Evolutionary conservation across 1,140 invertebrate genomes (phyloP), one percentile per base, ranked within the genome.

Genomic region (Venustaconcha ellipsiformis): DNA sequence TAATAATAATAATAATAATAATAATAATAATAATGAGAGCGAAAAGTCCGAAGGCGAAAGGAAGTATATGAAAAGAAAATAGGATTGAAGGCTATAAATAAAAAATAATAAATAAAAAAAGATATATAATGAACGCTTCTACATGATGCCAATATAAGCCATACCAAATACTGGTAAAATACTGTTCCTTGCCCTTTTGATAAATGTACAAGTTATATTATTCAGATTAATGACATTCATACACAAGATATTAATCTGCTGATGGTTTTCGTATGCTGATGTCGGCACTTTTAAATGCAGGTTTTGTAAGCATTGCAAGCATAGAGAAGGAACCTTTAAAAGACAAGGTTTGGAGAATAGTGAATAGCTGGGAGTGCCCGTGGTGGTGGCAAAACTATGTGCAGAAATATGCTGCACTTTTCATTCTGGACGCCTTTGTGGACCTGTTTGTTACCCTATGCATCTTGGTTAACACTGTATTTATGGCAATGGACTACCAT

Each of bases 291-390:
- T 48, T 6, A 48, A 6, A 6, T 48, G 4, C 37, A 48, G 37
- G 37, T 48, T 48, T 48, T 48, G 75, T 63, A 60, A 77, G 75
- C 64, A 56, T 77, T 14, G 72, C 63, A n/a, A 77, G 75, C 37
- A 69, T 63, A 30, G 78, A 84, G 30, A 85, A 86, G 62, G 82
- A 83, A 67, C 80, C 81, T 12, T 78, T 87, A 23, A 87, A 84
- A 67, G 85, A 84, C 70, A 83, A 83, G 71, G 59, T 88, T 79
- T 95, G 97, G 84, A 96, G 98, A 91, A 93, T 97, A 78, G 96
- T 98, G 91, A 99, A 97, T 92, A 95, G 97, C 69, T 99, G 97
- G 97, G 96, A 99, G 91, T 98, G 97, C 92, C 97, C 96, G 91
- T 94, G 93, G 91, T 92, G 94, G 80, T 98, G 96, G 95, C 92